Evolutionary conservation across 2,888 invertebrate species (phyloP), one percentile per base, ranked within the genome.

Genomic region (Mythimna albipuncta): DNA sequence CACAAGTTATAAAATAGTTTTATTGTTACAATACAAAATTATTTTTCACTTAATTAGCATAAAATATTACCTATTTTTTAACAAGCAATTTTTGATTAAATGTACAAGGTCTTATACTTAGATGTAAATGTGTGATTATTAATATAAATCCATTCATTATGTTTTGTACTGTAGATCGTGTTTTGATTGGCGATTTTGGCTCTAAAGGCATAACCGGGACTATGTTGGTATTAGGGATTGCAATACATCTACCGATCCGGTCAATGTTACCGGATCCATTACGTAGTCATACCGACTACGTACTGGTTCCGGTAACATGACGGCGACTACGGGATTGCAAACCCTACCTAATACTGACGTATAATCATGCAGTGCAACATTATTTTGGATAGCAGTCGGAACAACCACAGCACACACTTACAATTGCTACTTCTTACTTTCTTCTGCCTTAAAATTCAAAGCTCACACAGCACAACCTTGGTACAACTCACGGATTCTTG

Each of bases 1-100:
- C 69, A 82, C 77, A 83, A 84, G 75, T 67, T 82, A 82, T 44
- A 65, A 84, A 82, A 80, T 69, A 50, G 61, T 85, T 85, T 85
- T 79, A 85, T 82, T 84, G 52, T 58, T 75, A 73, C 35, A 65
- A 75, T 73, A 78, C 73, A 82, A 77, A 82, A 77, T 71, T 68
- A 61, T 71, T 38, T 57, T 73, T 19, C 41, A 75, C 62, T 64
- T 85, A 78, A 74, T 61, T 35, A 62, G 26, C 52, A 47, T 72
- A 72, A 52, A 47, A 72, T 57, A 19, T 79, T 66, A 26, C 64
- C 6, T 61, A 66, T 32, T 4, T 4, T 61, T 50, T 74, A 54
- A 35, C 6, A 5, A 67, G 38, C 21, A 67, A 64, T 64, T 64
- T 57, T 54, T 76, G 52, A 77, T 77, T 77, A 16, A 67, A 65